Percentiles rank a stretch among this genome's conserved stretches.
These are phyloP conservation scores for Gymnoscopelus microlampas DNA, from an alignment of 2,797 vertebrate genomes.

Conservation along the genomic window DNA sequence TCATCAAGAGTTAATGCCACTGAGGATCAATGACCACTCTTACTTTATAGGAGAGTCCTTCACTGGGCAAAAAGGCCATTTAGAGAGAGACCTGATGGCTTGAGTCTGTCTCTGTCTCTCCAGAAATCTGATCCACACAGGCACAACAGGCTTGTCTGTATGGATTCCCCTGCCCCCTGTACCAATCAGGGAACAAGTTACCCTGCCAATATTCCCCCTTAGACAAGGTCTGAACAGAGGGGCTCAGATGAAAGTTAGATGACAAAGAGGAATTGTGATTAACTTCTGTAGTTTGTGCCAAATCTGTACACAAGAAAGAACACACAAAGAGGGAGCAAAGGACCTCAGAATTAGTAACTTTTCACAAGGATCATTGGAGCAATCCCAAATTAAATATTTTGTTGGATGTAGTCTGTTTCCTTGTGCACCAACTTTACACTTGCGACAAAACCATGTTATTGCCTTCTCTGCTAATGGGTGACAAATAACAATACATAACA, in stretches of 20 bases:
- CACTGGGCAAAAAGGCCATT: conserved; percentile 60
- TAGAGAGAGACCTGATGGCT: conserved; percentile 70
- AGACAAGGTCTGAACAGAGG: conserved; percentile 66
- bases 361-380: conserved; percentile 37
- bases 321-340: conserved; percentile 36
- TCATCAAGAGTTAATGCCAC: conserved; percentile 52
- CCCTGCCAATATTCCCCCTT: conserved; percentile 74
- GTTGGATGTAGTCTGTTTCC: conserved; percentile 52
- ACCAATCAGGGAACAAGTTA: conserved; percentile 78
- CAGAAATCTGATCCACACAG: conserved; percentile 71
- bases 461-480: conserved; percentile 19
- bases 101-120: conserved; percentile 56
- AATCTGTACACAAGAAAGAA: conserved; percentile 65
- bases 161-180: conserved; percentile 65
- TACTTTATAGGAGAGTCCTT: conserved; percentile 47
- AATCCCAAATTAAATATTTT: conserved; percentile 65
- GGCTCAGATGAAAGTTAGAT: conserved; percentile 66
- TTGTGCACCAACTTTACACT: not conserved
- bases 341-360: conserved; percentile 47
- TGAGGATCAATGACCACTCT: conserved; percentile 60
- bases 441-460: conserved; percentile 48
- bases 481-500: no score
- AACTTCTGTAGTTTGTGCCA: conserved; percentile 65
- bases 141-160: conserved; percentile 73
- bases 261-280: conserved; percentile 69